Evolutionary conservation across 2,888 invertebrate genomes (phyloP), one percentile per base, ranked within the genome.

Genomic region (Drosophila pegasa): DNA sequence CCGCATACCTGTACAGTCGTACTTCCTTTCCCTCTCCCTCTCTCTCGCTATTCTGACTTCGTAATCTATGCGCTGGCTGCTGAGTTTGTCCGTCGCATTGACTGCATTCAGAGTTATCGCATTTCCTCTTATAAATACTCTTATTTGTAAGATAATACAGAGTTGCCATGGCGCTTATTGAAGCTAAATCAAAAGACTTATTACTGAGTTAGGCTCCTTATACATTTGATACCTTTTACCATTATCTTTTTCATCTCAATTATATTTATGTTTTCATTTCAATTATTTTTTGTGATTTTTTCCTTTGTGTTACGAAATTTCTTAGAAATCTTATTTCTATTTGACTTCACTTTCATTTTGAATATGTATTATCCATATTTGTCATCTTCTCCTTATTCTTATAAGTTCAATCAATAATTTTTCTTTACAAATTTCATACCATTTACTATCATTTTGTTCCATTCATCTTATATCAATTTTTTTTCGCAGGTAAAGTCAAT

Each of bases 41-140:
- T 29, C 47, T 12, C 7, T n/a, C 12, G 3, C n/a, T 22, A 3
- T 25, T 54, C 14, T 14, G 35, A 27, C 27, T 16, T 7, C 5
- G 45, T 45, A 33, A 29, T 55, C 10, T n/a, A 33, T 55, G 55
- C n/a, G 14, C 31, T 59, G 45, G 27, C 45, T 71, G 47, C 48
- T 57, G 55, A 52, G 51, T 72, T 38, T 52, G 41, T 35, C 65
- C 33, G 59, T 59, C 64, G 71, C 54, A 60, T 70, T 60, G 43
- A 73, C 55, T 73, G 78, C 74, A 73, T 78, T 64, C 38, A 59
- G 48, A 57, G 57, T 57, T 63, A 50, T 60, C 18, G 31, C 62
- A 52, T 54, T 72, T 68, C 35, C 57, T 48, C 40, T 63, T 58
- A 35, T 22, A 76, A 67, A 64, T 75, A 58, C 62, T 55, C 78